A percentile compares a stretch with the other conserved stretches of the same genome.
These are phyloP conservation scores for Cynopterus brachyotis DNA, from an alignment of 2,113 vertebrate species.

Conservation along the genomic window DNA sequence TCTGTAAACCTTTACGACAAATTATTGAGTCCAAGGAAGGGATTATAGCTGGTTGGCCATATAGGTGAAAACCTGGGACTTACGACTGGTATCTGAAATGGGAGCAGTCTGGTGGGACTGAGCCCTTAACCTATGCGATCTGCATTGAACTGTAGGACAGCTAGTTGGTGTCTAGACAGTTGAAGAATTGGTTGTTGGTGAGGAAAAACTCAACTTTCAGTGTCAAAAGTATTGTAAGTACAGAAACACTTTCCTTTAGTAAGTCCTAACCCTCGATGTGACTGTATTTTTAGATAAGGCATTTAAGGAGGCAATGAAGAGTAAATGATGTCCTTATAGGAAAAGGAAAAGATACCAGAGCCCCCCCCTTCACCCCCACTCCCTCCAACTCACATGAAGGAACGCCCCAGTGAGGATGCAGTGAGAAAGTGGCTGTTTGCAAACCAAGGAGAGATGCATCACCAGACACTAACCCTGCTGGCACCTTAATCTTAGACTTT, in stretches of 20 bases:
- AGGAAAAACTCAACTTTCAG: neutral
- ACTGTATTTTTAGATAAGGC: neutral
- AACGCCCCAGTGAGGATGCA: neutral
- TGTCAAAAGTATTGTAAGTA: neutral
- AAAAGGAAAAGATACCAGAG: neutral
- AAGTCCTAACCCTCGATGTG: neutral
- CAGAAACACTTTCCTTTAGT: neutral
- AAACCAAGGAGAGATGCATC: neutral
- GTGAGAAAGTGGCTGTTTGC: neutral
- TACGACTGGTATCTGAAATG: neutral
- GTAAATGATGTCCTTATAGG: neutral
- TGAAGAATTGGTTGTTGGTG: neutral
- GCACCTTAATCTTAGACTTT: neutral
- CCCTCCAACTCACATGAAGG: neutral
- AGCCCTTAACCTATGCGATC: neutral
- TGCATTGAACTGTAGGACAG: neutral
- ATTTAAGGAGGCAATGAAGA: neutral
- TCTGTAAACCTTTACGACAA: neutral
- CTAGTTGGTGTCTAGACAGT: neutral
- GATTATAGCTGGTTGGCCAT: neutral
- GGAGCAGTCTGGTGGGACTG: neutral
- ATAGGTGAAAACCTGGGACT: neutral
- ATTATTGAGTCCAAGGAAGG: neutral
- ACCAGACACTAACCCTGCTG: neutral
- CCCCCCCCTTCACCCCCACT: accelerated